A percentile compares a stretch with the other conserved stretches of the same genome.
phyloP scores from a whole-genome alignment of 2,113 vertebrate genomes.

The Phylloscopus trochilus region DNA sequence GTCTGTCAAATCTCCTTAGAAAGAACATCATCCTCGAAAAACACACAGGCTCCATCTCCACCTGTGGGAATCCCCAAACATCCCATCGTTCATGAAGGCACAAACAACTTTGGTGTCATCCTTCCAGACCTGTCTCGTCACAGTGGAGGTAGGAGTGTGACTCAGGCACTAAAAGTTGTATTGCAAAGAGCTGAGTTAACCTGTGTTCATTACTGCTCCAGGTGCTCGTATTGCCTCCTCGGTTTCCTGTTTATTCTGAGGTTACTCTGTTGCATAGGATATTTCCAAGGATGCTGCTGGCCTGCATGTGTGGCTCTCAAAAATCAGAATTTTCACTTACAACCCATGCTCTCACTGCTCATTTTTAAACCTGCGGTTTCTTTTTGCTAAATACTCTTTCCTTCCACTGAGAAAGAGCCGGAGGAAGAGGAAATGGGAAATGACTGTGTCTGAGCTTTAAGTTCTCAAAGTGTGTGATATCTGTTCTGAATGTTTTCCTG shows the following conservation, averaged over 20 bases:
- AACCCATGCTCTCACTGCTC: neutral
- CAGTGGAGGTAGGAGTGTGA: constrained; percentile 81
- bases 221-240: neutral
- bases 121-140: constrained; percentile 76
- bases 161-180: accelerated
- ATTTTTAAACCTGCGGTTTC: accelerated
- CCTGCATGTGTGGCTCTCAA: neutral
- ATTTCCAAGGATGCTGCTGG: neutral
- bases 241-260: neutral
- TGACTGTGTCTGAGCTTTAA: neutral
- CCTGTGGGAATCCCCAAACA: constrained; percentile 75
- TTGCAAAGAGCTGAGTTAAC: neutral
- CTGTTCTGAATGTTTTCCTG: neutral
- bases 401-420: neutral
- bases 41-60: constrained; percentile 78
- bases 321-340: neutral
- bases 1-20: constrained; percentile 69
- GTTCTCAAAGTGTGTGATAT: neutral
- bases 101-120: constrained; percentile 85
- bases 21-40: constrained; percentile 80
- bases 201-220: neutral
- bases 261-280: neutral
- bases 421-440: neutral
- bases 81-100: constrained; percentile 71
- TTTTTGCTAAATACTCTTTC: neutral